These are phyloP conservation scores for Chrysolina oricalcia DNA, from an alignment of 2,888 invertebrate species.

Conservation along the genomic window DNA sequence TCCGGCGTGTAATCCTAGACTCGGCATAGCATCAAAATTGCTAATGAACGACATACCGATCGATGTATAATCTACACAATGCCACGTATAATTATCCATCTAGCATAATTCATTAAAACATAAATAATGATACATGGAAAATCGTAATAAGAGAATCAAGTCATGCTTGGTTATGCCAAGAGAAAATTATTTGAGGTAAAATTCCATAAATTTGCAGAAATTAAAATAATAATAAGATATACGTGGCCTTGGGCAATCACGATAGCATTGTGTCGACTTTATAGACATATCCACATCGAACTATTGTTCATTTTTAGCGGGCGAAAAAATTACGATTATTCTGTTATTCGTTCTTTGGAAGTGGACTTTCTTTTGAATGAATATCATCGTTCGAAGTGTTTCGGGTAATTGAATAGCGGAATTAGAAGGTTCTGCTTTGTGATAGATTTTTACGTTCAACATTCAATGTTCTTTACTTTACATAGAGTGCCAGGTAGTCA, in stretches of 20 bases:
- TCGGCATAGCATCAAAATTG: conserved; percentile 29
- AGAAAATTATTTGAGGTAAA: conserved; percentile 57
- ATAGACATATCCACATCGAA: conserved; percentile 63
- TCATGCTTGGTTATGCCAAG: conserved; percentile 29
- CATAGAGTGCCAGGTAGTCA: too few relatives aligned
- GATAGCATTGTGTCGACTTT: conserved; percentile 66
- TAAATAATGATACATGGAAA: conserved; percentile 43
- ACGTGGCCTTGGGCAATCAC: conserved; percentile 63
- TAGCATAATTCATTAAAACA: conserved; percentile 42
- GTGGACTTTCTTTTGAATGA: conserved; percentile 18
- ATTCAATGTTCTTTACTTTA: too few relatives aligned
- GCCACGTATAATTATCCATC: conserved; percentile 35
- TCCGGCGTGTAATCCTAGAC: conserved; percentile 25
- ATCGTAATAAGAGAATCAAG: conserved; percentile 44
- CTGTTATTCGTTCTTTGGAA: conserved; percentile 18
- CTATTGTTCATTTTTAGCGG: conserved; percentile 30
- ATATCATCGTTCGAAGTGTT: not conserved
- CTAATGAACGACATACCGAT: conserved; percentile 26
- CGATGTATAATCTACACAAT: conserved; percentile 31
- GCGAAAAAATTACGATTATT: conserved; percentile 5
- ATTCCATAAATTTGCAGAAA: conserved; percentile 65
- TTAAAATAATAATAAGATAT: conserved; percentile 65
- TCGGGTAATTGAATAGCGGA: too few relatives aligned
- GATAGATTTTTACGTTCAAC: too few relatives aligned
- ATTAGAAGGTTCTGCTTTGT: too few relatives aligned